phyloP scores from a whole-genome alignment of 2,113 vertebrate species.

The Stercorarius parasiticus region DNA sequence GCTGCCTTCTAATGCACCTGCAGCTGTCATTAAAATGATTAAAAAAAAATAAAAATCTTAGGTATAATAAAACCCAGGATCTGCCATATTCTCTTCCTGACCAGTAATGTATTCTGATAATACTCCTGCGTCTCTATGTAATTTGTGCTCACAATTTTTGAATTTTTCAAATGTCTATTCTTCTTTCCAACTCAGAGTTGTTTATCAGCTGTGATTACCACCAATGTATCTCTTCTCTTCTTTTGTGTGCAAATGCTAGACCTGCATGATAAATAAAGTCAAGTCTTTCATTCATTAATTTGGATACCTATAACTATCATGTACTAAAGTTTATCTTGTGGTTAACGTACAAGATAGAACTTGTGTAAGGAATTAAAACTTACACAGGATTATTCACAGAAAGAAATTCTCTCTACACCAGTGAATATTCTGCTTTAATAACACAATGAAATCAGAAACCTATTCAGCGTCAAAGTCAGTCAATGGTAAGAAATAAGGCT shows the following conservation, averaged over 20 bases:
- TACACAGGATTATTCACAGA: background rate
- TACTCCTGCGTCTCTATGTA: background rate
- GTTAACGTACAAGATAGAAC: background rate
- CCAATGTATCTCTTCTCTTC: fast-evolving
- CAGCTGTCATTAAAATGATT: background rate
- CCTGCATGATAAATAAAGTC: background rate
- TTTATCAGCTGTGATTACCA: background rate
- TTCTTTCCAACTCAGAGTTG: background rate
- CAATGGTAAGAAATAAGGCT: background rate
- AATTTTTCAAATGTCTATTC: background rate
- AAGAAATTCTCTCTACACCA: background rate
- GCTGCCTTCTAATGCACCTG: background rate
- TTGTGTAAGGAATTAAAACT: background rate
- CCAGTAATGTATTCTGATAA: background rate
- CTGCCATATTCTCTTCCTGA: background rate
- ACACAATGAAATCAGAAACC: background rate
- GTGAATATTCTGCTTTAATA: background rate
- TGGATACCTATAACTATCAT: background rate
- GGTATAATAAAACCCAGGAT: fast-evolving
- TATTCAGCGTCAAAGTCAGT: background rate
- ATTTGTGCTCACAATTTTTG: background rate
- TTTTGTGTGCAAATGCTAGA: background rate
- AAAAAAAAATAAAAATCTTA: too few relatives aligned
- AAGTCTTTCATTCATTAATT: background rate
- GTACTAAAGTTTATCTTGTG: background rate